phyloP scores from a whole-genome alignment of 2,113 vertebrate genomes.

The Mellivora capensis region DNA sequence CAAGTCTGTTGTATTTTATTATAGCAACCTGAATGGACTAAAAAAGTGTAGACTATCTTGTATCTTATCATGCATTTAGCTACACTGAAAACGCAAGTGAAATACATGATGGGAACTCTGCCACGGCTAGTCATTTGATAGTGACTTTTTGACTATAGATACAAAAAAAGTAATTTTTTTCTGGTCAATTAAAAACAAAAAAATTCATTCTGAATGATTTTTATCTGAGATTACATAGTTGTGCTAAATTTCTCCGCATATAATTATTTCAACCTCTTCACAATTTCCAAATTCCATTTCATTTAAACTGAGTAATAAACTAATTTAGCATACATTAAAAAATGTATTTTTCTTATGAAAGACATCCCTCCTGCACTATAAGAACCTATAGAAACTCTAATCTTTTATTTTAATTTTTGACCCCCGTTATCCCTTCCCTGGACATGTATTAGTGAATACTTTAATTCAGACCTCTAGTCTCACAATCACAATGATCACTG shows the following conservation, averaged over 20 bases:
- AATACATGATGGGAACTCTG: neutral
- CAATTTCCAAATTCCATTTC: slow-evolving; percentile 57
- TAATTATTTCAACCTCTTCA: slow-evolving; percentile 52
- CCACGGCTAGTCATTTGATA: neutral
- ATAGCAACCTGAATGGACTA: neutral
- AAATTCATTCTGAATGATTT: slow-evolving; percentile 27
- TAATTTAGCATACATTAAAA: neutral
- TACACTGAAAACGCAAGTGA: neutral
- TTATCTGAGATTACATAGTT: slow-evolving; percentile 51
- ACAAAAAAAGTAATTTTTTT: slow-evolving; percentile 6
- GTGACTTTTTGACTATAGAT: neutral
- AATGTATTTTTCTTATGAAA: neutral
- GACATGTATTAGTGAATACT: neutral
- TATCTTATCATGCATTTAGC: too few relatives aligned
- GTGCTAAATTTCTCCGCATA: slow-evolving; percentile 58
- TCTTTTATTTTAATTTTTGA: neutral
- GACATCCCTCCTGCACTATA: neutral
- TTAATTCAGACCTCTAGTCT: neutral
- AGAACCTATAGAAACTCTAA: neutral
- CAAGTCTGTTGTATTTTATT: neutral
- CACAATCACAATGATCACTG: neutral
- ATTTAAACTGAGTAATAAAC: slow-evolving; percentile 17
- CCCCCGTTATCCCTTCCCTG: neutral
- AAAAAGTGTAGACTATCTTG: neutral
- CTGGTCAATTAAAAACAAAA: slow-evolving; percentile 66